Evolutionary conservation across 2,888 invertebrate genomes (phyloP), one percentile per base, ranked within the genome.

Genomic region (Molorchus minor): DNA sequence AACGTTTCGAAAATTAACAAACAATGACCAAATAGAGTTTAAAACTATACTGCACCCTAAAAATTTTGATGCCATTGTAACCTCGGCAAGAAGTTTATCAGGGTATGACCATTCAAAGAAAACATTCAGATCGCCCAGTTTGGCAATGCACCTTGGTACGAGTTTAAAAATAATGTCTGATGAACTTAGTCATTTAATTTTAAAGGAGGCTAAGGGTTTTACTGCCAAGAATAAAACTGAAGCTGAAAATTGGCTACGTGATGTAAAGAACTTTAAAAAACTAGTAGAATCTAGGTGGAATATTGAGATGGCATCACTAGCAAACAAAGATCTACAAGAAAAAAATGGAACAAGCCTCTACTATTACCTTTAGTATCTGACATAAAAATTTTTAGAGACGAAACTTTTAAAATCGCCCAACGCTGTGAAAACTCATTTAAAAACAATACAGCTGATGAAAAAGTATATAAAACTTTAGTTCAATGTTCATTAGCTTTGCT

Each of bases 71-170:
- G 12, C 4, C n/a, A 35, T 61, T 8, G 21, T 67, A 33, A 15
- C 44, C 12, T 56, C 62, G 30, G 33, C 46, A 35, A 63, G 60
- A 52, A 33, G 40, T 10, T 45, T 65, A 15, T 30, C 33, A 56
- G 64, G 20, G 16, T 68, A 60, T 25, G 56, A 68, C 36, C 49
- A 21, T 36, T 16, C 16, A 8, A 54, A 56, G 21, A 68, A 68
- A 58, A 62, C 47, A n/a, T 66, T 62, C 53, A 62, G 52, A 19
- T 38, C 36, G n/a, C 70, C 67, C 13, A 71, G 71, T 43, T 41
- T 71, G 2, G 70, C 68, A 1, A 63, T 71, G 64, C 69, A 70
- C 54, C 25, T 25, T 4, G 25, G 25, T 25, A 25, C 25, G 8
- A 25, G 25, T 25, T 25, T 36, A 33, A 44, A 44, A 8, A 1